Percentiles rank a stretch among this genome's conserved stretches.
phyloP scores from a whole-genome alignment of 53 echinoderm and acorn worm genomes.

The Paracentrotus lividus region DNA sequence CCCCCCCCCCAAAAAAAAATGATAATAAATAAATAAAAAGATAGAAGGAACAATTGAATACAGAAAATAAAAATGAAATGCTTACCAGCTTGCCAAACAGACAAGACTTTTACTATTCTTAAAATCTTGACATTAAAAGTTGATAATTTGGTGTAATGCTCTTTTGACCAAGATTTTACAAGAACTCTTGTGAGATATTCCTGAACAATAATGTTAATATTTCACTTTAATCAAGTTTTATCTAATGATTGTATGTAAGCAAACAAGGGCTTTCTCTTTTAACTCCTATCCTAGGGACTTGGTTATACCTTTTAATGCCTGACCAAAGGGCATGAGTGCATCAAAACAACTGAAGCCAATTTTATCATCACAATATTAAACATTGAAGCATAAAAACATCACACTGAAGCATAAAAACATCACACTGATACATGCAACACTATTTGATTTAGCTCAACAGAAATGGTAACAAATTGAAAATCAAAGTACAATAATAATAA shows the following conservation, averaged over 20 bases:
- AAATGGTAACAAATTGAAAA: background rate
- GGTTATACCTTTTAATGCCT: too few species aligned
- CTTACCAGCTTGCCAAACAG: background rate
- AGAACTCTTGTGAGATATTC: background rate
- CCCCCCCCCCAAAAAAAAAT: background rate
- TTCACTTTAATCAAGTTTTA: background rate
- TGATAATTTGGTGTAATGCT: background rate
- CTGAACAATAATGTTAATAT: background rate
- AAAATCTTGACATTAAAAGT: background rate
- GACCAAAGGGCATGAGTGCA: too few species aligned
- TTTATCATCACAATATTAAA: background rate
- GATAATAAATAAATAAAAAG: too few species aligned
- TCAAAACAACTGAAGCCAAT: background rate
- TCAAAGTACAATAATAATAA: background rate
- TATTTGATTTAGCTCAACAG: background rate
- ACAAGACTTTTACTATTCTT: background rate
- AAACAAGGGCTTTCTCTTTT: too few species aligned
- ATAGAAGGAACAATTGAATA: too few species aligned
- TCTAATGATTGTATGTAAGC: too few species aligned
- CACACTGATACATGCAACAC: slow-evolving; percentile 28
- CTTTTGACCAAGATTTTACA: background rate
- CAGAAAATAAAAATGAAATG: background rate
- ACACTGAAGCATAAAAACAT: background rate
- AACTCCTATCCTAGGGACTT: too few species aligned
- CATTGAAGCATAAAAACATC: background rate